These are phyloP conservation scores for Rhyacophila evoluta DNA, from an alignment of 2,888 invertebrate species.

Conservation along the genomic window DNA sequence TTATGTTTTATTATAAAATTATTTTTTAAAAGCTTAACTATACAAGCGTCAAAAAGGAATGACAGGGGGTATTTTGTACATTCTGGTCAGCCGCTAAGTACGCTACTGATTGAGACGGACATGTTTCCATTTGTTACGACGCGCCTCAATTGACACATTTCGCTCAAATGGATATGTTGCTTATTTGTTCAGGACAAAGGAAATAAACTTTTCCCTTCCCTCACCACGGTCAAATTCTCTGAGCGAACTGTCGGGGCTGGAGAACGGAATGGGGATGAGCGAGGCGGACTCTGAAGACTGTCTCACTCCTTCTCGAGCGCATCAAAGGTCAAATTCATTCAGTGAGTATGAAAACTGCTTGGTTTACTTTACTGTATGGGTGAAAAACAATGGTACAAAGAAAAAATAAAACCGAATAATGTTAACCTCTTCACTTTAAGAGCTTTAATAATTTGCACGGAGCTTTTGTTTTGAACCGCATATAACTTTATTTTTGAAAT, in stretches of 20 bases:
- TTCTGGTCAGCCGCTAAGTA: no score
- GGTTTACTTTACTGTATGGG: neutral
- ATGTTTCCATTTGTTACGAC: neutral
- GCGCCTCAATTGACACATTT: conserved; percentile 22
- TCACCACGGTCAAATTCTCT: conserved; percentile 66
- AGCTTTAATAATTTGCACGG: no score
- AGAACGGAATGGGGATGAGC: conserved; percentile 31
- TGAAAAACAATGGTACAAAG: neutral
- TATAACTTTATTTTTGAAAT: no score
- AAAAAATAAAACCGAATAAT: neutral
- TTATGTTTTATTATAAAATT: no score
- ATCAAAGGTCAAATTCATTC: conserved; percentile 76
- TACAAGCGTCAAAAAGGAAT: no score
- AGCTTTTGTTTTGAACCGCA: no score
- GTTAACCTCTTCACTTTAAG: neutral
- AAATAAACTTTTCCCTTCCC: conserved; percentile 68
- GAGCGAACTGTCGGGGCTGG: conserved; percentile 63
- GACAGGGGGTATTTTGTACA: no score
- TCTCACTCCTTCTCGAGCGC: conserved; percentile 64
- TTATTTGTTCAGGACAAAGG: conserved; percentile 63
- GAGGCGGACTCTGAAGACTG: conserved; percentile 64
- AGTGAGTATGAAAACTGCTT: conserved; percentile 66
- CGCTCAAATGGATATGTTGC: conserved; percentile 11
- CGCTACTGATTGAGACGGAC: neutral
- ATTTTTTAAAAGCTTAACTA: no score